Evolutionary conservation across 2,797 vertebrate genomes (phyloP), one percentile per base, ranked within the genome.

Genomic region (Loriculus beryllinus): DNA sequence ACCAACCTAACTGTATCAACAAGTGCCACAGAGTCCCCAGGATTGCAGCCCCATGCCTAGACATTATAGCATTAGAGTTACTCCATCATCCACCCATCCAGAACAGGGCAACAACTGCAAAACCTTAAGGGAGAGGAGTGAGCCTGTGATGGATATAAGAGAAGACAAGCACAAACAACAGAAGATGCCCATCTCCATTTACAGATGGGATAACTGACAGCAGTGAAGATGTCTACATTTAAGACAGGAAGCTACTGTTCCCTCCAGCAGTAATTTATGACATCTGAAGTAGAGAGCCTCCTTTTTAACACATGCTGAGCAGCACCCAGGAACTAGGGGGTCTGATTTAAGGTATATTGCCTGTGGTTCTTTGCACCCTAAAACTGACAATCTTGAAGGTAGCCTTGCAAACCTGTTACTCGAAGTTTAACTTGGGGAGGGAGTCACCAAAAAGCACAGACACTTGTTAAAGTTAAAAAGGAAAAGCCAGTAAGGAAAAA

Each of bases 401-500:
- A 89, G 51, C 51, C 47, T 86, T 48, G 51, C 40, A 92, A 90
- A 60, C 25, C 54, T 86, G 54, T 43, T 59, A 4, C 63, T 69
- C 4, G 28, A 78, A 40, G 25, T 39, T 79, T 67, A 70, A 51
- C 70, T 78, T 62, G 39, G 47, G 39, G 31, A 71, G 14, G 18
- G 2, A 76, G 23, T 35, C 72, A 63, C 47, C 78, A 70, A 35
- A 79, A 39, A 19, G 19, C 31, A 83, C 16, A 67, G 31, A n/a
- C 5, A 5, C 14, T 79, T 56, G 26, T 77, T 90, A 90, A 76
- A 84, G 83, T 76, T 59, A 48, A 67, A 90, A 63, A 86, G 59
- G 28, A 82, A 90, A 95, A 92, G n/a, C 35, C 40, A 79, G 17
- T 76, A 83, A 83, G 40, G 63, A 84, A 88, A 91, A 82, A 74